phyloP scores from a whole-genome alignment of 2,797 vertebrate species.

The Brachyrhaphis roseni region DNA sequence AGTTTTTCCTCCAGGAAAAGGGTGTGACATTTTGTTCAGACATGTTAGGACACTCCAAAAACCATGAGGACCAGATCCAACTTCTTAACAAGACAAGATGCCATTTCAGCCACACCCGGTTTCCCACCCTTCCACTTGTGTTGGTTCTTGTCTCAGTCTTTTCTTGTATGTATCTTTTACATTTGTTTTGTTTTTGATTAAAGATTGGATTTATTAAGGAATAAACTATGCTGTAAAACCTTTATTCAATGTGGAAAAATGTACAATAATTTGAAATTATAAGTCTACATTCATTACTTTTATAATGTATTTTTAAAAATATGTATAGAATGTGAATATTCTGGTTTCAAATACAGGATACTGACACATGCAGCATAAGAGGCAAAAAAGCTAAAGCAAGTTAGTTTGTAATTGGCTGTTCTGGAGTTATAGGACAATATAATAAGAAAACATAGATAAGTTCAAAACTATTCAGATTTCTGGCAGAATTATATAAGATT shows the following conservation, averaged over 20 bases:
- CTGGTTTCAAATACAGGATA: background rate
- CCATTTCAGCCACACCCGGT: conserved; percentile 26
- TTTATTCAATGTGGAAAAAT: background rate
- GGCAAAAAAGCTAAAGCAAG: background rate
- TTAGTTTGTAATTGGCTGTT: background rate
- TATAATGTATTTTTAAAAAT: no score
- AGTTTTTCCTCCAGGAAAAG: conserved; percentile 44
- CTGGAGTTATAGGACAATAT: background rate
- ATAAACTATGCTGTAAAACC: background rate
- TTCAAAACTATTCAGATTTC: background rate
- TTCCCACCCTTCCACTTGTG: conserved; percentile 1
- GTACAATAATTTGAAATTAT: background rate
- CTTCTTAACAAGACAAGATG: conserved; percentile 19
- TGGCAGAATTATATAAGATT: background rate
- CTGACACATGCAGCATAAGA: background rate
- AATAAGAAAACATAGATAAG: background rate
- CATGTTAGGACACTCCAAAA: conserved; percentile 63
- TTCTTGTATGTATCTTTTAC: background rate
- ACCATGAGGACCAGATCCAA: conserved; percentile 28
- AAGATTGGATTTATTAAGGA: background rate
- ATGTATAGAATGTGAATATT: background rate
- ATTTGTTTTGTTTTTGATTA: background rate
- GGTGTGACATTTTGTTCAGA: conserved; percentile 56
- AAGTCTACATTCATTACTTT: background rate
- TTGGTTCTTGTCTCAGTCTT: background rate